Conservation (phyloP, 2,113 vertebrate species). For the Drymodes brunneopygia region DNA sequence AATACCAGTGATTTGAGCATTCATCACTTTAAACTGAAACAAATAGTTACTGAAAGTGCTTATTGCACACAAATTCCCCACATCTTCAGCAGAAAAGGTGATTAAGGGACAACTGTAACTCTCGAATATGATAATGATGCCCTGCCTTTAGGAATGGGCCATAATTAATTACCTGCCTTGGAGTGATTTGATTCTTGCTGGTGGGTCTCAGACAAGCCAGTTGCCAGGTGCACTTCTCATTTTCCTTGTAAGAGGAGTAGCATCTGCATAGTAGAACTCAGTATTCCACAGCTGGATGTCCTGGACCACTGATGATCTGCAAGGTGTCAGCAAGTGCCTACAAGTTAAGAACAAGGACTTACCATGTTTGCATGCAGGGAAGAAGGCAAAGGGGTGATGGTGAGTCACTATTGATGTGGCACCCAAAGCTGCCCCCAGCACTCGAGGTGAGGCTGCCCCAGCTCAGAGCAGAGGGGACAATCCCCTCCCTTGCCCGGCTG, state of each 20-base stretch:
- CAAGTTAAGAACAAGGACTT: not conserved
- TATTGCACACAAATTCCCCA: not conserved
- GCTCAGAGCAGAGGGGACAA: not conserved
- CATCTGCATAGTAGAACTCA: not conserved
- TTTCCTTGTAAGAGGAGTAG: not conserved
- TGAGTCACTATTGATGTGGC: not conserved
- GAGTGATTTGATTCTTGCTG: not conserved
- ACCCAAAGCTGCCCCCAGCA: fast-evolving
- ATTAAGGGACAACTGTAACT: not conserved
- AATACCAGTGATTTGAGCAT: not conserved
- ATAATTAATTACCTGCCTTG: not conserved
- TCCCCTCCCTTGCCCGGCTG: not conserved
- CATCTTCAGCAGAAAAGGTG: not conserved
- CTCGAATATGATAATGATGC: not conserved
- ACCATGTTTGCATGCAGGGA: not conserved
- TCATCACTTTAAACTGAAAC: not conserved
- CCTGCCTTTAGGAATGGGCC: not conserved
- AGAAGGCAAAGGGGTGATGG: not conserved
- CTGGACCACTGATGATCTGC: not conserved
- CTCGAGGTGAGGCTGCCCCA: not conserved
- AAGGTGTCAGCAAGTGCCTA: not conserved
- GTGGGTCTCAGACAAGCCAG: not conserved
- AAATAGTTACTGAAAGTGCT: not conserved
- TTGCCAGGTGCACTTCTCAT: not conserved
- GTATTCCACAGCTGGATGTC: not conserved